Conservation (phyloP, 2,797 vertebrate species). For the Molossus alvarezi region DNA sequence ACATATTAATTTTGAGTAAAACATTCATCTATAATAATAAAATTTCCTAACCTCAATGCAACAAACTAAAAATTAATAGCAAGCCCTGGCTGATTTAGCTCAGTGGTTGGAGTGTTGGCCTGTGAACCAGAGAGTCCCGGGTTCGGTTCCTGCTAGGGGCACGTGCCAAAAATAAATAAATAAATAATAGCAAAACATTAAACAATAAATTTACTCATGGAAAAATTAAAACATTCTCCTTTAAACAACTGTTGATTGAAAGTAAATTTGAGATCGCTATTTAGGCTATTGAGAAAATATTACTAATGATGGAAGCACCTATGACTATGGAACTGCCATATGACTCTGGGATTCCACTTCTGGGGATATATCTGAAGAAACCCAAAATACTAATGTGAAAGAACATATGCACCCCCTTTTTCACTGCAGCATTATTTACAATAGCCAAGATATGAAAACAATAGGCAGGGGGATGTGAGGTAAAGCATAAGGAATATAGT, state of each 20-base stretch:
- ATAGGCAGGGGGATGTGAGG: neutral
- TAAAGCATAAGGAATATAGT: neutral
- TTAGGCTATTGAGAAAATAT: neutral
- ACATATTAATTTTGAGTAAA: neutral
- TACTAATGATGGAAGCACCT: neutral
- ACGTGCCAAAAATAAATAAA: no score
- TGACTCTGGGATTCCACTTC: neutral
- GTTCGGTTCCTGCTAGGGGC: no score
- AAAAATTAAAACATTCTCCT: neutral
- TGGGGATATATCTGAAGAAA: neutral
- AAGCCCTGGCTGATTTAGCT: neutral
- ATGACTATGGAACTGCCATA: neutral
- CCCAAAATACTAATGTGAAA: neutral
- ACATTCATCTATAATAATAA: neutral
- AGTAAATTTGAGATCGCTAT: neutral
- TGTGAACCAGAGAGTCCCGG: no score
- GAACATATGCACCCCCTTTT: neutral
- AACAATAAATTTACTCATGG: neutral
- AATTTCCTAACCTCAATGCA: neutral
- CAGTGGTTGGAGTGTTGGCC: no score
- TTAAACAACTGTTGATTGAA: neutral
- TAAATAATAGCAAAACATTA: neutral
- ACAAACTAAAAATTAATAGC: conserved; percentile 9
- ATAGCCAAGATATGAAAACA: neutral
- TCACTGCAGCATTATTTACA: neutral